Base-by-base conservation (phyloP, 2,888 invertebrate species). In the Salticus scenicus region DNA sequence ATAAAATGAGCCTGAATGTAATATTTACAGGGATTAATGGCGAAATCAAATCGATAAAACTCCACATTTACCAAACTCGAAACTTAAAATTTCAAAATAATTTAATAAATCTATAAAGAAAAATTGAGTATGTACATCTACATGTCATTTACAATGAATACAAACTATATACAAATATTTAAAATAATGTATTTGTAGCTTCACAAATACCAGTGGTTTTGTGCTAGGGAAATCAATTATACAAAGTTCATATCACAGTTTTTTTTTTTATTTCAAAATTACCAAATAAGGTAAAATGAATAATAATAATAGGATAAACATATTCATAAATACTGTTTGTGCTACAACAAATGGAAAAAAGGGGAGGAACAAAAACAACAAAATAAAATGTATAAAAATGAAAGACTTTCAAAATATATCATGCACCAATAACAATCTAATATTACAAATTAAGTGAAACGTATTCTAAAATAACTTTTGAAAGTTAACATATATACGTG, bases 181-280 rank as follows among this genome's bases (percentile, higher is more conserved):
- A 84, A 84, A 81, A 69, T 69, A 81, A 76, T 47, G 41, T 63
- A 70, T 31, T 76, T 33, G 71, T 71, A 72, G 66, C 76, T 31
- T 66, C 66, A 66, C 67, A 77, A 51, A 57, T 57, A 57, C 24
- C 57, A 77, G 41, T 20, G 31, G 17, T 69, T 83, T 73, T 77
- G 57, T 73, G 67, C 69, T 73, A 71, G 27, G 28, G 67, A 73
- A 84, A 77, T 77, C 47, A 42, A 72, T 31, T 47, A 47, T 63
- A 64, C 51, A 83, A 51, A 84, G 83, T 84, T 71, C 77, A 78
- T 84, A 84, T 84, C 83, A 84, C 83, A 84, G 83, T 66, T 78
- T n/a, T n/a, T n/a, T n/a, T n/a, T n/a, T n/a, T n/a, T 84, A 57
- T 77, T 4, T 67, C 73, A 51, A 77, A 84, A 84, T n/a, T 72